Conservation (phyloP, 2,113 vertebrate genomes). For the Tringa solitaria region DNA sequence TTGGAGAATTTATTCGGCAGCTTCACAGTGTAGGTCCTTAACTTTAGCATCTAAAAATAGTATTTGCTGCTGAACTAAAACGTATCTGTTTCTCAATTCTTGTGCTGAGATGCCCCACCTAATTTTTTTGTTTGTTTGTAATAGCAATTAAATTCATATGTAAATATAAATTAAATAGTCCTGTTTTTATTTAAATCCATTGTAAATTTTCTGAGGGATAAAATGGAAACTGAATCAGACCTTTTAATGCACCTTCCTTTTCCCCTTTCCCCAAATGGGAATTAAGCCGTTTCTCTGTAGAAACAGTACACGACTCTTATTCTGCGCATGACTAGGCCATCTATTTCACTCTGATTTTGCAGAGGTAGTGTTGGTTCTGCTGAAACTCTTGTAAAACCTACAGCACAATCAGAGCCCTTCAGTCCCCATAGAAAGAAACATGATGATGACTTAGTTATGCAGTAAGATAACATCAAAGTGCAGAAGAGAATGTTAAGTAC, state of each 20-base stretch:
- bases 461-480: conserved; percentile 27
- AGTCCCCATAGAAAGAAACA: neutral
- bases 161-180: neutral
- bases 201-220: neutral
- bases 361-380: neutral
- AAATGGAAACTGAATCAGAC: neutral
- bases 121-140: neutral
- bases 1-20: neutral
- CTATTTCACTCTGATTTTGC: conserved; percentile 1
- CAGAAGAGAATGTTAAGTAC: neutral
- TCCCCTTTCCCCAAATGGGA: neutral
- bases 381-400: neutral
- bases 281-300: neutral
- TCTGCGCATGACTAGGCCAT: neutral
- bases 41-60: neutral
- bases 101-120: neutral
- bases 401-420: neutral
- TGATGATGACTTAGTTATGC: neutral
- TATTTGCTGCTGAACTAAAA: conserved; percentile 35
- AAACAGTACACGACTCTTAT: neutral
- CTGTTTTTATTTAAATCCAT: neutral
- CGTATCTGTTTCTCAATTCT: neutral
- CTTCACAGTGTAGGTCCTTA: neutral
- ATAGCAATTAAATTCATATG: neutral
- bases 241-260: neutral